These are phyloP conservation scores for Sorex fumeus DNA, from an alignment of 2,113 vertebrate genomes.

Conservation along the genomic window DNA sequence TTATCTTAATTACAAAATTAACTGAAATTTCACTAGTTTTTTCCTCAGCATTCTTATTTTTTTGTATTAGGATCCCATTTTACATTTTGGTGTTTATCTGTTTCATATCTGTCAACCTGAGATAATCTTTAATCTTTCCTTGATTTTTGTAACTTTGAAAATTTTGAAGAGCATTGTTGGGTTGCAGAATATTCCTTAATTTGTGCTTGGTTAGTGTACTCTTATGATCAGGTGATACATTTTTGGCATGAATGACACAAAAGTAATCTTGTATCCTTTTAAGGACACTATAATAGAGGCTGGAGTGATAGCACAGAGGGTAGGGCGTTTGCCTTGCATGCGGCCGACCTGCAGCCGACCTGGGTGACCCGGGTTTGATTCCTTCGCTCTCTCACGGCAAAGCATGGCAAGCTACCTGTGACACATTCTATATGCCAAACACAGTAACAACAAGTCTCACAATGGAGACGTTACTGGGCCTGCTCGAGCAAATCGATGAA, in stretches of 20 bases:
- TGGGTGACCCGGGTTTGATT: too few species aligned
- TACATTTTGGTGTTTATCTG: conserved; percentile 4
- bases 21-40: conserved; percentile 5
- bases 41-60: neutral
- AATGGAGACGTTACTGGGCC: too few species aligned
- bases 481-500: too few species aligned
- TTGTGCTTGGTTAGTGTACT: conserved; percentile 14
- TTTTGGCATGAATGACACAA: neutral
- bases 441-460: too few species aligned
- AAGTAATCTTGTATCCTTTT: neutral
- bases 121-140: conserved; percentile 26
- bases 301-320: too few species aligned
- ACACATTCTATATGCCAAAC: too few species aligned
- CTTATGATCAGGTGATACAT: neutral
- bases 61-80: neutral
- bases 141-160: neutral
- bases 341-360: too few species aligned
- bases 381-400: too few species aligned
- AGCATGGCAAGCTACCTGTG: too few species aligned
- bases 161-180: conserved; percentile 46
- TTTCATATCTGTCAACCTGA: neutral
- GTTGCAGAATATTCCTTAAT: neutral
- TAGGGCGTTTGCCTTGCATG: too few species aligned
- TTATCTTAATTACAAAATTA: conserved; percentile 26
- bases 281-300: neutral